phyloP scores from a whole-genome alignment of 2,888 invertebrate species.

The Hypolimnas misippus region DNA sequence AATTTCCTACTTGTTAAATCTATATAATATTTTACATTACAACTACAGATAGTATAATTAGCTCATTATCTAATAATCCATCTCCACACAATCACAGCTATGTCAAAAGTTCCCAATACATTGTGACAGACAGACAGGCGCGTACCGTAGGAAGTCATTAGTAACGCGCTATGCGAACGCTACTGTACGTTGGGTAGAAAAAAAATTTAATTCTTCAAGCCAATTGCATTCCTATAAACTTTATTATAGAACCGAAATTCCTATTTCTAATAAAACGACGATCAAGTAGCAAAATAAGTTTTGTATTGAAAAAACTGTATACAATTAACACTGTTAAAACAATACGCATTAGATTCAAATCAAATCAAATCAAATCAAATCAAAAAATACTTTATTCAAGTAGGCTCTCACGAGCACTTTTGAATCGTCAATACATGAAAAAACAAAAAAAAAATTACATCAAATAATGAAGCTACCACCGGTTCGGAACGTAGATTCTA shows the following conservation, averaged over 20 bases:
- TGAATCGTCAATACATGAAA: too few relatives aligned
- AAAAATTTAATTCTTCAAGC: slow-evolving; percentile 7
- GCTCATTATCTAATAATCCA: slow-evolving; percentile 27
- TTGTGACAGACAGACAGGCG: slow-evolving; percentile 55
- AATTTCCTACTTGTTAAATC: too few relatives aligned
- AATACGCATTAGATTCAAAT: too few relatives aligned
- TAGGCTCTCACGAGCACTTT: too few relatives aligned
- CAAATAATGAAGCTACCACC: too few relatives aligned
- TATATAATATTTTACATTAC: too few relatives aligned
- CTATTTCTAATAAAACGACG: neutral
- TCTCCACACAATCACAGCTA: slow-evolving; percentile 40
- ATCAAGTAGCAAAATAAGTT: neutral
- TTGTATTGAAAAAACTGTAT: neutral
- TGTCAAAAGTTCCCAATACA: slow-evolving; percentile 48
- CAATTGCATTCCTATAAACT: neutral
- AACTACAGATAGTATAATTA: too few relatives aligned
- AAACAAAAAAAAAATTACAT: too few relatives aligned
- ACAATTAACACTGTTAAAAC: neutral
- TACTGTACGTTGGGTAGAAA: slow-evolving; percentile 33
- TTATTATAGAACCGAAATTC: slow-evolving; percentile 3
- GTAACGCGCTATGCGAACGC: slow-evolving; percentile 48
- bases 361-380: too few relatives aligned
- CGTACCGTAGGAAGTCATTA: slow-evolving; percentile 54
- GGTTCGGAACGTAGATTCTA: too few relatives aligned
- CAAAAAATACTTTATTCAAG: too few relatives aligned